Evolutionary conservation across 2,888 invertebrate genomes (phyloP), one percentile per base, ranked within the genome.

Genomic region (Caenorhabditis drosophilae): DNA sequence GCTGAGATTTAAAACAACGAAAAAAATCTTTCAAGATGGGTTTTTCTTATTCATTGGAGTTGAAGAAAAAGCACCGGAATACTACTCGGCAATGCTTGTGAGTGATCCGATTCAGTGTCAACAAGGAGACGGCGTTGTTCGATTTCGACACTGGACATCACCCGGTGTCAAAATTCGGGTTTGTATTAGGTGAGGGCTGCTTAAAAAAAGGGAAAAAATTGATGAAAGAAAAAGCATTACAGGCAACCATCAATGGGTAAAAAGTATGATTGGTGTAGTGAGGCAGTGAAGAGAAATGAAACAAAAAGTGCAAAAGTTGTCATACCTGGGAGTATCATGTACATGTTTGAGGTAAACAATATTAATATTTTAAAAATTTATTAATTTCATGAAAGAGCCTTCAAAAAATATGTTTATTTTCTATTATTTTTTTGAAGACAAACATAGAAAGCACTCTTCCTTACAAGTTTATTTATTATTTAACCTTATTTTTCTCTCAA

Each of bases 41-140:
- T 76, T 68, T 27, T 80, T 71, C 44, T 56, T 77, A 3, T 51
- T 80, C 38, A 71, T 69, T 7, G 80, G 80, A 20, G 53, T 70
- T 18, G 62, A 74, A 20, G 42, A 56, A 52, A 70, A 71, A 22
- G 42, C 70, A n/a, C 64, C 62, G 2, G 67, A 73, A 2, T 52
- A 54, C 27, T 59, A 64, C 25, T 70, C 76, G 0, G 75, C 76
- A n/a, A 60, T 79, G 47, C 50, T 79, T 2, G 74, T 78, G 9
- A 74, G 75, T 36, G 77, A 81, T 55, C 79, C 78, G 2, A 64
- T 81, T 2, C 76, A 76, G 48, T 79, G 78, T 35, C 80, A 79
- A 42, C 61, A 76, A 51, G 78, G 76, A 26, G 79, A 81, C 45
- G 78, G 73, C 2, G 25, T 64, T 2, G 25, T 81, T 2, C 47